phyloP scores from a whole-genome alignment of 2,113 vertebrate species.

The Lycocorax pyrrhopterus region DNA sequence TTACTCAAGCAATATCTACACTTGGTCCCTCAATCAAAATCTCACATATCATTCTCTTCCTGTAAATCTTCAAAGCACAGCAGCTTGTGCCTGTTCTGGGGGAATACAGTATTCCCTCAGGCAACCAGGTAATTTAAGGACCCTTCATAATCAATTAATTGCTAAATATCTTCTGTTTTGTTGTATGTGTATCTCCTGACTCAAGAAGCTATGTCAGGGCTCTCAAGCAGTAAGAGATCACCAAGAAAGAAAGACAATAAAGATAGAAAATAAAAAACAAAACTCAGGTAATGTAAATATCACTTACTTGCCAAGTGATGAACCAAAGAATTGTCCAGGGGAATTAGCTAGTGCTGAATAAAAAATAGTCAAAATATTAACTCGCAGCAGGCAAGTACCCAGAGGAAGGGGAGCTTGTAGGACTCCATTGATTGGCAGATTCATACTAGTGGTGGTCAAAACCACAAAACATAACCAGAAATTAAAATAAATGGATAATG shows the following conservation, averaged over 20 bases:
- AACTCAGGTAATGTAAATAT: neutral
- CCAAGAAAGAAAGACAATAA: neutral
- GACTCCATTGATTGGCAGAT: neutral
- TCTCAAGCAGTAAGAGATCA: neutral
- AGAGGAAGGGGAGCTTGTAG: neutral
- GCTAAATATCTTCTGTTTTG: neutral
- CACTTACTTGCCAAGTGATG: neutral
- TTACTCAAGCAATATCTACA: constrained; percentile 36
- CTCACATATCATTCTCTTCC: constrained; percentile 18
- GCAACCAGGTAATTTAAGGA: neutral
- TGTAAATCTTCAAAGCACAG: constrained; percentile 48
- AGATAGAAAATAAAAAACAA: neutral
- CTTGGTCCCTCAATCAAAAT: constrained; percentile 44
- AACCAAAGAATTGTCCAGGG: neutral
- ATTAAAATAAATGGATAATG: neutral
- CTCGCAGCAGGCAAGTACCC: neutral
- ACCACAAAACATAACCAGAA: neutral
- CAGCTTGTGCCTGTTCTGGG: neutral
- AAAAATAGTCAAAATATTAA: neutral
- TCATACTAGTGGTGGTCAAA: neutral
- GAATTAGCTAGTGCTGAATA: neutral
- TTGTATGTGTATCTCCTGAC: neutral
- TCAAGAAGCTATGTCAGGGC: neutral
- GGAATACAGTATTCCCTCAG: neutral
- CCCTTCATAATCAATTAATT: constrained; percentile 38